A percentile compares a stretch with the other conserved stretches of the same genome.
Conservation (phyloP, 2,888 invertebrate species). For the Calameuta idolon region DNA sequence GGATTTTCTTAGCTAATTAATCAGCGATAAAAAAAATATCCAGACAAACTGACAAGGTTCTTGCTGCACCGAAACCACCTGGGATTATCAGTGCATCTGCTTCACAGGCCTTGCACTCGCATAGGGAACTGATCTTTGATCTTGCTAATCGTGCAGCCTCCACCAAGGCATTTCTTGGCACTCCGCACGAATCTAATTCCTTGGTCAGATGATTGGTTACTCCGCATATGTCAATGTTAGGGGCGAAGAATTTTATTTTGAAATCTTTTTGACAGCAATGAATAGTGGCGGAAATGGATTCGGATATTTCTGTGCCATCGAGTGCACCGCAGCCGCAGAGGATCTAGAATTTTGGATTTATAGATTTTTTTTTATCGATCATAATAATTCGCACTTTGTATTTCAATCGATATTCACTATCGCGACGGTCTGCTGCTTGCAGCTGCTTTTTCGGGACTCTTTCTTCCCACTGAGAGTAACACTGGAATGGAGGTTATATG, state of each 20-base stretch:
- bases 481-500: conserved; percentile 32
- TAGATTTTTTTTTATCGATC: not conserved
- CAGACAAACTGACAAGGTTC: conserved; percentile 68
- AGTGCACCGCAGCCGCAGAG: conserved; percentile 70
- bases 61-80: conserved; percentile 72
- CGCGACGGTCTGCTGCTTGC: conserved; percentile 37
- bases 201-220: conserved; percentile 45
- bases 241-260: conserved; percentile 49
- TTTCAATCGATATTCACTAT: conserved; percentile 32
- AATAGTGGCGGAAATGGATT: conserved; percentile 66
- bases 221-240: conserved; percentile 41
- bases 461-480: conserved; percentile 16
- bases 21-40: not conserved
- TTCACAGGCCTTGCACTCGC: conserved; percentile 60
- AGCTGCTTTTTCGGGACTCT: conserved; percentile 20
- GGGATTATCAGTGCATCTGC: conserved; percentile 71
- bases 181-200: conserved; percentile 32
- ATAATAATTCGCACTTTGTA: conserved; percentile 18
- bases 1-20: not conserved
- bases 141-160: conserved; percentile 71
- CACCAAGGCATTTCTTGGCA: conserved; percentile 67
- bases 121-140: conserved; percentile 62
- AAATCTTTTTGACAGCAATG: conserved; percentile 42
- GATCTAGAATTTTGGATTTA: conserved; percentile 51
- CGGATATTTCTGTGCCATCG: conserved; percentile 71